These are phyloP conservation scores for Euphonia xanthogaster DNA, from an alignment of 2,797 vertebrate species.

Conservation along the genomic window DNA sequence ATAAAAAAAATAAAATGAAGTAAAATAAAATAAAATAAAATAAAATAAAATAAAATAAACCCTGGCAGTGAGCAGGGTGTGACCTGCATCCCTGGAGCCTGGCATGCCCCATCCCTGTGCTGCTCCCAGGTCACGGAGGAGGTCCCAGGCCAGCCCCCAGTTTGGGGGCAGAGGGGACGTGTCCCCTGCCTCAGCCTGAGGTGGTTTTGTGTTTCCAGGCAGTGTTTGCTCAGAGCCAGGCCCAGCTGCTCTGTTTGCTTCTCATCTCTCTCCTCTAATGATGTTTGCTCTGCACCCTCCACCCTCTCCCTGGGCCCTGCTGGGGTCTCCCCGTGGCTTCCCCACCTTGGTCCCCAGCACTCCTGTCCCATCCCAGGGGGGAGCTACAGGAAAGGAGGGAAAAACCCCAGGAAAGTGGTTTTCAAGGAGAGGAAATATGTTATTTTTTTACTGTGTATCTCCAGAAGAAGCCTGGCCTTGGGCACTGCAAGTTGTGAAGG, in stretches of 20 bases:
- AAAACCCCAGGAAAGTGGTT: neutral
- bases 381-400: neutral
- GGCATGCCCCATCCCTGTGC: neutral
- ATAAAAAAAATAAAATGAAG: neutral
- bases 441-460: neutral
- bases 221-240: conserved; percentile 60
- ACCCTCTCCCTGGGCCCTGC: neutral
- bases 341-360: neutral
- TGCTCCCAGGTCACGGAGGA: neutral
- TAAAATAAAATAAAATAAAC: neutral
- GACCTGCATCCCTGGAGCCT: neutral
- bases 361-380: neutral
- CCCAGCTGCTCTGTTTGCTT: conserved; percentile 68
- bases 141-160: rapidly evolving
- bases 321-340: neutral
- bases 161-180: neutral
- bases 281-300: conserved; percentile 58
- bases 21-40: neutral
- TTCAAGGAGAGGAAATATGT: neutral
- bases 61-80: neutral
- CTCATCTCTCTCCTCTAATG: conserved; percentile 69
- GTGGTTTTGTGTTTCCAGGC: conserved; percentile 5
- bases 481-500: neutral
- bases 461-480: neutral
- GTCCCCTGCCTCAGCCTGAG: neutral